Conservation (phyloP, 2,113 vertebrate genomes). For the Tylochromis polylepis region DNA sequence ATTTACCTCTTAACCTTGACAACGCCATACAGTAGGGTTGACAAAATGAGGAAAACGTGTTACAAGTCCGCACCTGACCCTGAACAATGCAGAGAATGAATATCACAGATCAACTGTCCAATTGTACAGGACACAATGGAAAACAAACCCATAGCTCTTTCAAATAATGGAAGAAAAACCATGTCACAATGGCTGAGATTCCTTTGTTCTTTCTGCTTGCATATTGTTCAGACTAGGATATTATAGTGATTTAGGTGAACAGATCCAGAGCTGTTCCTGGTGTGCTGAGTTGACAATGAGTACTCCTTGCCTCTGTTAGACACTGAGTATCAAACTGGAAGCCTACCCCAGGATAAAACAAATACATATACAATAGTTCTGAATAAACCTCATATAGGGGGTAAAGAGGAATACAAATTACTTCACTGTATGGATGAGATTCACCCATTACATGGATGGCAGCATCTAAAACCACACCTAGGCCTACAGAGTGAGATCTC, state of each 20-base stretch:
- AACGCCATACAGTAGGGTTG: background rate
- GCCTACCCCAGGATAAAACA: constrained; percentile 38
- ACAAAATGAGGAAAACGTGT: constrained; percentile 15
- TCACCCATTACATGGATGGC: constrained; percentile 35
- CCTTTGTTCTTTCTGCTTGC: constrained; percentile 69
- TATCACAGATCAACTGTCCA: constrained; percentile 8
- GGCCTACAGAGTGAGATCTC: constrained; percentile 36
- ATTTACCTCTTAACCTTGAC: constrained; percentile 19
- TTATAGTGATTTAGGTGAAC: constrained; percentile 31
- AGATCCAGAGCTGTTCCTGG: constrained; percentile 26
- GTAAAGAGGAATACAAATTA: constrained; percentile 36
- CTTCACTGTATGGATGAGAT: constrained; percentile 37
- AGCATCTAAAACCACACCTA: constrained; percentile 12
- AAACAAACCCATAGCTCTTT: constrained; percentile 14
- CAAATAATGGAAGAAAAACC: constrained; percentile 46
- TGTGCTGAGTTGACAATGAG: constrained; percentile 34
- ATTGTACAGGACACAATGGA: background rate
- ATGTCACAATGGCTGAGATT: constrained; percentile 68
- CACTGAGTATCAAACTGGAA: constrained; percentile 21
- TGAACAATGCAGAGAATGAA: constrained; percentile 15
- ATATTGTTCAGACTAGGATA: constrained; percentile 61
- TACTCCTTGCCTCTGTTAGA: constrained; percentile 3
- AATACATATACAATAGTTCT: constrained; percentile 22
- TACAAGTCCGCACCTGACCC: constrained; percentile 3
- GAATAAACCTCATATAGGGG: constrained; percentile 31